Conservation (phyloP, 2,888 invertebrate species). For the Cephalotes varians region DNA sequence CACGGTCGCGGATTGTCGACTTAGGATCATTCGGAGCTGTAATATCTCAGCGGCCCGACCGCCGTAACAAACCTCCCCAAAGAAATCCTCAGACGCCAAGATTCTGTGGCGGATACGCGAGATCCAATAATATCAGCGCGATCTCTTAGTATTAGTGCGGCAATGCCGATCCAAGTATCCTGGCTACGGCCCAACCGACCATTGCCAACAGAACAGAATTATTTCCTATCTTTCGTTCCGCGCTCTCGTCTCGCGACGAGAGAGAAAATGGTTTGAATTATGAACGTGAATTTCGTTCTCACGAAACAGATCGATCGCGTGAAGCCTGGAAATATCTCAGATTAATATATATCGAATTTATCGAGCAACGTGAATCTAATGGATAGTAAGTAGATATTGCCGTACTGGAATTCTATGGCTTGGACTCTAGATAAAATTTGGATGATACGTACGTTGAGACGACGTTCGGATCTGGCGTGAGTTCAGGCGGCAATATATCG, state of each 20-base stretch:
- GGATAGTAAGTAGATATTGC: conserved; percentile 15
- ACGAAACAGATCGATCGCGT: conserved; percentile 5
- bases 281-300: conserved; percentile 13
- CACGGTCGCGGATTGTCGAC: conserved; percentile 45
- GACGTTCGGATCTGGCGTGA: conserved; percentile 18
- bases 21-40: conserved; percentile 29
- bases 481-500: conserved; percentile 10
- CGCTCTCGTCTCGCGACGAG: conserved; percentile 10
- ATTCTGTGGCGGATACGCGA: conserved; percentile 30
- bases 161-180: conserved; percentile 51
- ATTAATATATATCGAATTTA: conserved; percentile 25
- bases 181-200: conserved; percentile 47
- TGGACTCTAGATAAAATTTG: conserved; percentile 4
- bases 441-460: neutral
- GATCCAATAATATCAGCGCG: conserved; percentile 59
- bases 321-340: neutral
- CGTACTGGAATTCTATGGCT: neutral
- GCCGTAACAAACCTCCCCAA: conserved; percentile 44
- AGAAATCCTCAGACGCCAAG: conserved; percentile 44
- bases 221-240: conserved; percentile 39
- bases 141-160: conserved; percentile 50
- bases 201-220: conserved; percentile 42
- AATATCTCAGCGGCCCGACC: conserved; percentile 41
- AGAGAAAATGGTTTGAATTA: conserved; percentile 26
- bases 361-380: conserved; percentile 25